Base-by-base conservation (phyloP, 2,888 invertebrate genomes). In the Chrysolina americana region DNA sequence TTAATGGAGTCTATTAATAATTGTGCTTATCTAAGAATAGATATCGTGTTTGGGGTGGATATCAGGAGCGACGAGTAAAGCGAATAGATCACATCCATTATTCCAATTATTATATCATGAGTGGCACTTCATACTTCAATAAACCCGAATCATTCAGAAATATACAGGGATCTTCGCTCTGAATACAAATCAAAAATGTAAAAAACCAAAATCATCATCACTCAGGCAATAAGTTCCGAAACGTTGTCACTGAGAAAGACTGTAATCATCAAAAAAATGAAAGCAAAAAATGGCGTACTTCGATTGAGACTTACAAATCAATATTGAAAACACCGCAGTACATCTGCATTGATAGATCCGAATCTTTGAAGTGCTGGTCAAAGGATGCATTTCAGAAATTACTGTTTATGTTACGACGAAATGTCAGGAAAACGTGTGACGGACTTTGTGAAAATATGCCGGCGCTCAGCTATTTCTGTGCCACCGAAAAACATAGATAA, bases 401-500 rank as follows among this genome's bases (percentile, higher is more conserved):
- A 2, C 2, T 48, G 17, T 17, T 48, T 17, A 48, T 48, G 17
- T 48, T 11, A 53, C 21, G 21, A 21, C 21, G 21, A 53, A 21
- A 4, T 19, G 19, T 53, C 19, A 53, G 53, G 10, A 48, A 53
- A 21, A 21, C 53, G 11, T 53, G 10, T 11, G 21, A 53, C 21
- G 53, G 21, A 11, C 19, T 17, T 19, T 19, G n/a, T 17, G 19
- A 53, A 53, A 53, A 53, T 53, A 53, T 19, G 2, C 21, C 53
- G 53, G 53, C 53, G 53, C 53, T 53, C 53, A 53, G 53, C 21
- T 53, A 53, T 53, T 53, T 53, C 11, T 3, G 53, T 53, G 53
- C 53, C 4, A 53, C 19, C 21, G 53, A 53, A 53, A 53, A 9
- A 15, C 44, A 44, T 10, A 19, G 53, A 21, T 53, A 53, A 53